Conservation (phyloP, 2,888 invertebrate species). For the Doris montereyensis region DNA sequence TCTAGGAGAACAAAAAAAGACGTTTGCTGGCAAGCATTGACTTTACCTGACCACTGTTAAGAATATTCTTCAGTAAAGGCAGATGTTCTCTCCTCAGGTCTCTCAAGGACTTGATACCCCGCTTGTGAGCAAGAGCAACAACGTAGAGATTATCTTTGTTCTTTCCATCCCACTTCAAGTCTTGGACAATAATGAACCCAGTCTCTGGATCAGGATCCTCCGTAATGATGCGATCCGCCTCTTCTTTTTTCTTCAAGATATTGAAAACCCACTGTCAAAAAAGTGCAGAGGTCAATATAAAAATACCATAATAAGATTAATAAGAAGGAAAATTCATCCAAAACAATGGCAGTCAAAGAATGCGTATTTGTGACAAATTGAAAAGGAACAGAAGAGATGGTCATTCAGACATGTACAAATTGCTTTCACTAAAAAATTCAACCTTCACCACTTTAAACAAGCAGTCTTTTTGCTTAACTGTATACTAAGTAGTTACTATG, state of each 20-base stretch:
- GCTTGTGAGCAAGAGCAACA: slow-evolving; percentile 83
- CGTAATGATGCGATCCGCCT: slow-evolving; percentile 88
- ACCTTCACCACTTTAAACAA: too few species aligned
- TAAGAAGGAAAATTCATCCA: neutral
- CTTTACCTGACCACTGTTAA: slow-evolving; percentile 81
- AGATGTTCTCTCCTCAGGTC: slow-evolving; percentile 86
- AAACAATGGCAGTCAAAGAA: neutral
- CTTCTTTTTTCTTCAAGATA: slow-evolving; percentile 91
- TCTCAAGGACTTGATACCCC: slow-evolving; percentile 86
- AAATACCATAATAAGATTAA: neutral
- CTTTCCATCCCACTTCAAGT: slow-evolving; percentile 95
- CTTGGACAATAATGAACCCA: slow-evolving; percentile 86
- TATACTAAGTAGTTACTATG: neutral
- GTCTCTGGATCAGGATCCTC: slow-evolving; percentile 83
- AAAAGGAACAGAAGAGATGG: neutral
- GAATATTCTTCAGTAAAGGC: slow-evolving; percentile 86
- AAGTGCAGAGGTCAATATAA: neutral
- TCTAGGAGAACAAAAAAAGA: too few species aligned
- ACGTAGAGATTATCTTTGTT: slow-evolving; percentile 85
- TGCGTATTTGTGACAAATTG: neutral
- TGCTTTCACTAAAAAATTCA: too few species aligned
- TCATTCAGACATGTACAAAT: neutral
- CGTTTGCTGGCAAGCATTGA: too few species aligned
- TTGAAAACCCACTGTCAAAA: slow-evolving; percentile 94
- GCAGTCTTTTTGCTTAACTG: too few species aligned